Evolutionary conservation across 2,113 vertebrate genomes (phyloP).

Genomic region (Craseonycteris thonglongyai): DNA sequence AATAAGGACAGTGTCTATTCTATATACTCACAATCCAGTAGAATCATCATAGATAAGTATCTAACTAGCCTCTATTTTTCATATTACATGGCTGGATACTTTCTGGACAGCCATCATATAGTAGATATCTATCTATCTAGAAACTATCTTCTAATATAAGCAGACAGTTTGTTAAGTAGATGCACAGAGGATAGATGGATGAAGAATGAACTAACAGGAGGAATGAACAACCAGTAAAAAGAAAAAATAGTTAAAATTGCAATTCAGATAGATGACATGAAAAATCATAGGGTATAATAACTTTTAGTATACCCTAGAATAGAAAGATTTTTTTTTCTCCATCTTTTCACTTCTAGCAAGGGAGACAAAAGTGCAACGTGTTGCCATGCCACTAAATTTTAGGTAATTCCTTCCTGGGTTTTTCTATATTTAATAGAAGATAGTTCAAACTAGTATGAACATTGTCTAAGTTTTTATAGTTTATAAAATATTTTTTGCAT

Average conservation of each 20-base stretch:
- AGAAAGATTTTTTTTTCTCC: neutral
- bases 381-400: neutral
- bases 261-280: neutral
- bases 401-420: neutral
- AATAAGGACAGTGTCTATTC: neutral
- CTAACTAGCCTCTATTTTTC: too few relatives aligned
- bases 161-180: neutral
- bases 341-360: neutral
- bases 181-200: neutral
- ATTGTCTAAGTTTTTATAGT: neutral
- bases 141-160: neutral
- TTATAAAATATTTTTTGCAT: neutral
- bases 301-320: neutral
- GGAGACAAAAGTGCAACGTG: neutral
- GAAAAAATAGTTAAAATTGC: neutral
- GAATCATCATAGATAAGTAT: neutral
- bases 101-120: too few relatives aligned
- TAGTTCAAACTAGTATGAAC: neutral
- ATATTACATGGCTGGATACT: too few relatives aligned
- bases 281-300: neutral
- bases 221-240: neutral
- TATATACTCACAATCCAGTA: neutral
- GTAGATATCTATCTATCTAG: neutral
- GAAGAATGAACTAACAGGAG: neutral
- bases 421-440: neutral